phyloP scores from a whole-genome alignment of 2,888 invertebrate species.

The Eudasyphora cyanicolor region DNA sequence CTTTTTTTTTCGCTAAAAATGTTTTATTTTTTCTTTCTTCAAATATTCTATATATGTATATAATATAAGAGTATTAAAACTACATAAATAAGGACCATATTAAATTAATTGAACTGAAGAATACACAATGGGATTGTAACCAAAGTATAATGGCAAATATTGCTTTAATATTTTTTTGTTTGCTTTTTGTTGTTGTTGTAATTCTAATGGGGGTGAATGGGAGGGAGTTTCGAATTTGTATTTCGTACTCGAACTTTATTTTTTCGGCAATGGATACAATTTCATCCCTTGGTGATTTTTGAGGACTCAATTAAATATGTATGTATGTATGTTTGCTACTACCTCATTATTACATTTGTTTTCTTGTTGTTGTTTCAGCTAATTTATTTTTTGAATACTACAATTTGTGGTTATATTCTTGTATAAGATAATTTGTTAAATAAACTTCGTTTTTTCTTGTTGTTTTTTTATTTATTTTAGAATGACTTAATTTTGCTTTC shows the following conservation, averaged over 20 bases:
- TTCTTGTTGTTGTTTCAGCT: slow-evolving; percentile 9
- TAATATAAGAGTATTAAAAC: slow-evolving; percentile 31
- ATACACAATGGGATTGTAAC: slow-evolving; percentile 1
- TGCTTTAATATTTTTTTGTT: slow-evolving; percentile 50
- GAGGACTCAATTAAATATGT: background rate
- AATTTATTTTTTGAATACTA: slow-evolving; percentile 18
- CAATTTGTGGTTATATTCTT: slow-evolving; percentile 3
- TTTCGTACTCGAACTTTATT: too few relatives aligned
- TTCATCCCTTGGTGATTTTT: too few relatives aligned
- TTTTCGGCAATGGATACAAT: too few relatives aligned
- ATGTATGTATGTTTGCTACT: background rate
- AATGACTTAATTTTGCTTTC: slow-evolving; percentile 20
- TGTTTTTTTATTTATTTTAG: background rate
- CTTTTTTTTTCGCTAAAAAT: background rate
- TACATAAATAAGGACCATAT: background rate
- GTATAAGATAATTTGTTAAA: slow-evolving; percentile 16
- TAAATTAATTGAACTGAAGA: slow-evolving; percentile 45
- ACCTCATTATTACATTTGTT: slow-evolving; percentile 4
- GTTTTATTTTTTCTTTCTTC: slow-evolving; percentile 8
- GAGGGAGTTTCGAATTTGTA: too few relatives aligned
- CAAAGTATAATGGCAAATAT: slow-evolving; percentile 55
- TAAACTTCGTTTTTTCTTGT: slow-evolving; percentile 21
- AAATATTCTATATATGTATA: too few relatives aligned
- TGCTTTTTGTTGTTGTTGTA: slow-evolving; percentile 10
- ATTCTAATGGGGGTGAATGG: background rate